Percentiles rank a stretch among this genome's conserved stretches.
These are phyloP conservation scores for Girardinichthys multiradiatus DNA, from an alignment of 2,113 vertebrate species.

Conservation along the genomic window DNA sequence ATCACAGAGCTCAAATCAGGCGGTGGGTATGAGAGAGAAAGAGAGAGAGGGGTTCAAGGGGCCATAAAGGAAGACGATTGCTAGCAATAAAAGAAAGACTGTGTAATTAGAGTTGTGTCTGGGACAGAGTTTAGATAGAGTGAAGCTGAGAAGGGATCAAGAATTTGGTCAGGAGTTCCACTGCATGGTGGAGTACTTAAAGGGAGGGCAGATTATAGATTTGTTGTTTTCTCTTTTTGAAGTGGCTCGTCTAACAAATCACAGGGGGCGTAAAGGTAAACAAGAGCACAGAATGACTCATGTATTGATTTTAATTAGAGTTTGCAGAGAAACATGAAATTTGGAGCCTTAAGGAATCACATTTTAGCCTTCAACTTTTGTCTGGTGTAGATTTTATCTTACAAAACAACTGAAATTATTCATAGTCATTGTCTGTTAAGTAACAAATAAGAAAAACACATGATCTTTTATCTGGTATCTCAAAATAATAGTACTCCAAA, in stretches of 20 bases:
- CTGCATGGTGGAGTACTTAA: constrained; percentile 19
- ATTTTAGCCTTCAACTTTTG: neutral
- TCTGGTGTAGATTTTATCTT: neutral
- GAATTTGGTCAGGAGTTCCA: constrained; percentile 26
- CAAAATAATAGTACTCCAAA: neutral
- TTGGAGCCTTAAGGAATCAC: neutral
- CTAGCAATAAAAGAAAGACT: constrained; percentile 21
- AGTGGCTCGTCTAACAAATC: constrained; percentile 49
- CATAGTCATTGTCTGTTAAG: neutral
- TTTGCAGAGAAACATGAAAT: constrained; percentile 3
- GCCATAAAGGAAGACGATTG: constrained; percentile 25
- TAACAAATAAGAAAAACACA: neutral
- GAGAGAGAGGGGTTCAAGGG: neutral
- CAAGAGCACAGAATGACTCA: constrained; percentile 20
- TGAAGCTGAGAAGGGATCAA: constrained; percentile 25
- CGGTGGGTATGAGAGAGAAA: constrained; percentile 72
- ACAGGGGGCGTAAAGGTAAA: constrained; percentile 29
- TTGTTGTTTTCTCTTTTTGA: constrained; percentile 52
- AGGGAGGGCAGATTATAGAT: constrained; percentile 51
- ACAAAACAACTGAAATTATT: neutral
- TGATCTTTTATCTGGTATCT: constrained; percentile 2
- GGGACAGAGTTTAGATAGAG: constrained; percentile 38
- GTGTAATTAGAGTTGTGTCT: constrained; percentile 13
- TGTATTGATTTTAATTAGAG: constrained; percentile 23
- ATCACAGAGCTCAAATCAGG: constrained; percentile 92